Evolutionary conservation across 2,888 invertebrate genomes (phyloP).

Genomic region (Caenorhabditis becei): DNA sequence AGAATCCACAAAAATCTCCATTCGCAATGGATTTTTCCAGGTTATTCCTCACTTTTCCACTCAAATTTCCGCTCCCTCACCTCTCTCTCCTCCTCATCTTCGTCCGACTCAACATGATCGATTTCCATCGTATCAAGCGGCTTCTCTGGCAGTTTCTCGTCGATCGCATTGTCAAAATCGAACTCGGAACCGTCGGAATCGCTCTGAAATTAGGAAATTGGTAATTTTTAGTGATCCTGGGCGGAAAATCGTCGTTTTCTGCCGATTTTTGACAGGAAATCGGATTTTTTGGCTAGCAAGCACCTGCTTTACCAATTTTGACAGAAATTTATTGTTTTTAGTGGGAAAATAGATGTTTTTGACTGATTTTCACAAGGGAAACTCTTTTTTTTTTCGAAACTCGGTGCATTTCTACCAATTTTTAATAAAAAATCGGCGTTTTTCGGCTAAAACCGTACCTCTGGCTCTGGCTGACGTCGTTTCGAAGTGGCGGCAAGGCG

Average conservation of each 20-base stretch:
- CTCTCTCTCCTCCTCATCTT: slow-evolving; percentile 60
- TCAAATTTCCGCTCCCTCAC: slow-evolving; percentile 5
- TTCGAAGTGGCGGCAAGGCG: slow-evolving; percentile 54
- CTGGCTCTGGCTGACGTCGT: slow-evolving; percentile 43
- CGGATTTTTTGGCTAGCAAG: not conserved
- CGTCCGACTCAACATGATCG: slow-evolving; percentile 40
- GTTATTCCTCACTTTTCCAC: too few species aligned
- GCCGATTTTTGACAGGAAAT: not conserved
- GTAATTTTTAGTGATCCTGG: too few species aligned
- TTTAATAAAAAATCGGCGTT: too few species aligned
- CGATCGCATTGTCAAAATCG: slow-evolving; percentile 63
- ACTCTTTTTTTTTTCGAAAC: not conserved
- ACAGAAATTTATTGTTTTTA: too few species aligned
- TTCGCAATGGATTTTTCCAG: too few species aligned
- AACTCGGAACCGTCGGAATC: slow-evolving; percentile 62
- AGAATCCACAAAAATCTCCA: too few species aligned
- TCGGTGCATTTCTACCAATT: not conserved
- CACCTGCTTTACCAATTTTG: too few species aligned
- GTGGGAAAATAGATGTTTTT: too few species aligned
- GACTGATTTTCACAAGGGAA: not conserved
- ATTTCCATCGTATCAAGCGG: slow-evolving; percentile 48
- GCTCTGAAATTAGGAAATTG: slow-evolving; percentile 36
- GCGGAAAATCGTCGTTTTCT: too few species aligned
- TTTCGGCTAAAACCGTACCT: slow-evolving; percentile 23
- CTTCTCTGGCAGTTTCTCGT: slow-evolving; percentile 40